Conservation (phyloP, 1,140 invertebrate species). For the Chymomyza costata region DNA sequence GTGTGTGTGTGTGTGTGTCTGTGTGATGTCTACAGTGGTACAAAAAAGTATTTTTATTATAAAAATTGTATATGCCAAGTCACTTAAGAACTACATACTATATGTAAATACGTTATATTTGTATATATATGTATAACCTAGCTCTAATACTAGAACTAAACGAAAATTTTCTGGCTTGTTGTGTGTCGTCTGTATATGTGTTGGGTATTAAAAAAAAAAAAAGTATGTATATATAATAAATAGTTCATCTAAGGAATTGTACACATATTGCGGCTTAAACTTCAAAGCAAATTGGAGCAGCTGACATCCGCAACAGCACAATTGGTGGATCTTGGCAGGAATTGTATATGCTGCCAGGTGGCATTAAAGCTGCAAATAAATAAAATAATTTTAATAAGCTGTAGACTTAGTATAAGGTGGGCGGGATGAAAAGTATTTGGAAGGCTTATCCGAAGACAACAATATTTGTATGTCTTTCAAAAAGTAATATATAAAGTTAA, state of each 20-base stretch:
- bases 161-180: too few species aligned
- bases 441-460: neutral
- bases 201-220: conserved; percentile 54
- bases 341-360: conserved; percentile 73
- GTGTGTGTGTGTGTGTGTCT: conserved; percentile 11
- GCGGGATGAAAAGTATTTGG: conserved; percentile 1
- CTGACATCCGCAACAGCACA: conserved; percentile 52
- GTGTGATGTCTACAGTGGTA: conserved; percentile 37
- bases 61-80: too few species aligned
- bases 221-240: conserved; percentile 54
- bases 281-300: conserved; percentile 67
- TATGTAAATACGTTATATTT: too few species aligned
- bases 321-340: conserved; percentile 60
- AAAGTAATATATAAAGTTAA: too few species aligned
- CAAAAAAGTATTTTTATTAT: too few species aligned
- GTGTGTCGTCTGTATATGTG: conserved; percentile 21
- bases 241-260: conserved; percentile 36
- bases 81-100: too few species aligned
- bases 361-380: conserved; percentile 62
- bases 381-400: too few species aligned
- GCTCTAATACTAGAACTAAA: too few species aligned
- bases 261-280: conserved; percentile 17
- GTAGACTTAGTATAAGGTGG: conserved; percentile 9
- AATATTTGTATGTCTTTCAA: too few species aligned
- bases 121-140: too few species aligned